phyloP scores from a whole-genome alignment of 2,888 invertebrate species.

The Junonia oenone region DNA sequence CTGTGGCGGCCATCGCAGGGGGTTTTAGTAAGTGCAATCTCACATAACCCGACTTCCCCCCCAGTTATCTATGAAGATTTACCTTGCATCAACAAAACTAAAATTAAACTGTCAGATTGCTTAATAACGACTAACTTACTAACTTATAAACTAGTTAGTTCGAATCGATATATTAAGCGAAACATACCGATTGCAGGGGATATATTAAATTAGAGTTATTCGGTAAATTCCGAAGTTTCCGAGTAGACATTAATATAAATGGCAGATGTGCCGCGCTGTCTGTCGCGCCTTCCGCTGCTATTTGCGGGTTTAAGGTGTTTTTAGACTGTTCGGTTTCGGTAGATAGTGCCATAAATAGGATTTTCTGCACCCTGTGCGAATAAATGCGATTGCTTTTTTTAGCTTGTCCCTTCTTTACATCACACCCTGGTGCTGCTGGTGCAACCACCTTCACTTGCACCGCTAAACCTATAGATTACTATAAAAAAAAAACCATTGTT shows the following conservation, averaged over 20 bases:
- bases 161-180: neutral
- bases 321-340: constrained; percentile 7
- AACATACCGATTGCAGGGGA: neutral
- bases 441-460: too few relatives aligned
- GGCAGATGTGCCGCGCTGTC: constrained; percentile 46
- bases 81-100: neutral
- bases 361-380: too few relatives aligned
- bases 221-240: constrained; percentile 16
- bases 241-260: constrained; percentile 21
- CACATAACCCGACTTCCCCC: neutral
- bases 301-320: constrained; percentile 30
- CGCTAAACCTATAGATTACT: too few relatives aligned
- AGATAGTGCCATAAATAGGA: too few relatives aligned
- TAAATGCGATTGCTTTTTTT: too few relatives aligned
- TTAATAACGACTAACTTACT: too few relatives aligned
- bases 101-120: too few relatives aligned
- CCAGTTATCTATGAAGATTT: neutral
- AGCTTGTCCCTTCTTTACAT: too few relatives aligned
- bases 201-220: constrained; percentile 3
- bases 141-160: too few relatives aligned
- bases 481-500: too few relatives aligned
- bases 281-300: constrained; percentile 42
- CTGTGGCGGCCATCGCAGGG: neutral
- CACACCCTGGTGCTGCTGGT: too few relatives aligned
- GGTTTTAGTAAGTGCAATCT: neutral